Evolutionary conservation across 2,113 vertebrate genomes (phyloP).

Genomic region (Myodes glareolus): DNA sequence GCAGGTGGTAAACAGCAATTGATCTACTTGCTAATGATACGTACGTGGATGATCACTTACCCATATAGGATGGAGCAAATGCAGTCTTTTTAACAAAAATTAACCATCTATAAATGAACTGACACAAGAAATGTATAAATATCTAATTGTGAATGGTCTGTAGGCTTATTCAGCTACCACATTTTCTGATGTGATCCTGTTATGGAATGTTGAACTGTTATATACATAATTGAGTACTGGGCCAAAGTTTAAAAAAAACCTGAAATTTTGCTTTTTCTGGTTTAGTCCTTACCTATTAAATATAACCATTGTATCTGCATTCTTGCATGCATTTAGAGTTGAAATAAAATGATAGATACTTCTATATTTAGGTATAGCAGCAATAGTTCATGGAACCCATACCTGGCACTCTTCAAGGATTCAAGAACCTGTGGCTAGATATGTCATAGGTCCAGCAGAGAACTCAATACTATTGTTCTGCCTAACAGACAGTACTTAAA

Average conservation of each 20-base stretch:
- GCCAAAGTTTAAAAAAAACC: background rate
- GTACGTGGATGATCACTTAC: background rate
- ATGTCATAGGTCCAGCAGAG: background rate
- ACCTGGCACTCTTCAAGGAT: background rate
- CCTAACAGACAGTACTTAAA: background rate
- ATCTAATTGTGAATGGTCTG: constrained; percentile 1
- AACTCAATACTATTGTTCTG: background rate
- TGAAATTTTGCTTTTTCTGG: background rate
- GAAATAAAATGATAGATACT: background rate
- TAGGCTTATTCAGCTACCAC: background rate
- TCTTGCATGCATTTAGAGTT: background rate
- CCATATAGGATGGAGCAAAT: background rate
- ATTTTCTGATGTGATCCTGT: background rate
- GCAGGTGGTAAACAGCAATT: constrained; percentile 1
- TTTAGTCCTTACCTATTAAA: background rate
- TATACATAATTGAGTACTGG: background rate
- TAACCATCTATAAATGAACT: constrained; percentile 46
- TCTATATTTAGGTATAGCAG: background rate
- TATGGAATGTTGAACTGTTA: background rate
- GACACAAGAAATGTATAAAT: constrained; percentile 7
- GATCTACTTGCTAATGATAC: background rate
- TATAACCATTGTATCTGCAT: background rate
- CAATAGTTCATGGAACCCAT: background rate
- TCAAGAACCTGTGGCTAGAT: background rate
- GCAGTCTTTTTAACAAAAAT: constrained; percentile 38